phyloP scores from a whole-genome alignment of 35 echinoderm and acorn worm species.

The Lytechinus pictus region DNA sequence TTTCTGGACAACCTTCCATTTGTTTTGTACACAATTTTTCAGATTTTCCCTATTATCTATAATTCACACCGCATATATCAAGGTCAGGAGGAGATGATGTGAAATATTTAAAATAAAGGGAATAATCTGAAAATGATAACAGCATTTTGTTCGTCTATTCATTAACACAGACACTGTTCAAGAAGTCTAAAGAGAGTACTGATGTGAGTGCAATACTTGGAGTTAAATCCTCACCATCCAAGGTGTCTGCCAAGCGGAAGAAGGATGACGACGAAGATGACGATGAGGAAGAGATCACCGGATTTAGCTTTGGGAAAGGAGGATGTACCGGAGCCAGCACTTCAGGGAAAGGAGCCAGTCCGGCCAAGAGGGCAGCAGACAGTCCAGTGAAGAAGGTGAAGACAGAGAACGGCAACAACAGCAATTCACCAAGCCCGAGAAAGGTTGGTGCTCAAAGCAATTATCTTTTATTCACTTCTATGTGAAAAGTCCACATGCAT shows the following conservation, averaged over 20 bases:
- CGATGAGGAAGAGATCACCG: conserved; percentile 22
- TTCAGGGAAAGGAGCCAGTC: neutral
- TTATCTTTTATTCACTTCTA: neutral
- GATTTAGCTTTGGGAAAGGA: conserved; percentile 26
- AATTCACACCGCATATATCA: too few species aligned
- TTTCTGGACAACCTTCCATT: too few species aligned
- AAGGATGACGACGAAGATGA: neutral
- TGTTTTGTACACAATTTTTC: too few species aligned
- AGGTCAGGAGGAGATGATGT: too few species aligned
- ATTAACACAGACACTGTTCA: conserved; percentile 62
- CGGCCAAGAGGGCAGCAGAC: neutral
- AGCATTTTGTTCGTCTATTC: too few species aligned
- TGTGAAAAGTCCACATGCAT: too few species aligned
- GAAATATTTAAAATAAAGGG: too few species aligned
- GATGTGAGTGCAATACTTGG: conserved; percentile 61
- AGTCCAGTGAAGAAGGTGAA: conserved; percentile 80
- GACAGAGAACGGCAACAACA: conserved; percentile 40
- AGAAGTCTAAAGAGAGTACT: conserved; percentile 89
- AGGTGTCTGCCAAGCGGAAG: conserved; percentile 53
- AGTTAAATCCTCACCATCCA: conserved; percentile 11
- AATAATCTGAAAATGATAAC: too few species aligned
- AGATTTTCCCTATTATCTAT: too few species aligned
- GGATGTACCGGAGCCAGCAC: neutral
- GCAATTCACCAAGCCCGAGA: conserved; percentile 45
- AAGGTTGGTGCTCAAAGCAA: conserved; percentile 31